Evolutionary conservation across 2,797 vertebrate genomes (phyloP).

Genomic region (Merluccius polli): DNA sequence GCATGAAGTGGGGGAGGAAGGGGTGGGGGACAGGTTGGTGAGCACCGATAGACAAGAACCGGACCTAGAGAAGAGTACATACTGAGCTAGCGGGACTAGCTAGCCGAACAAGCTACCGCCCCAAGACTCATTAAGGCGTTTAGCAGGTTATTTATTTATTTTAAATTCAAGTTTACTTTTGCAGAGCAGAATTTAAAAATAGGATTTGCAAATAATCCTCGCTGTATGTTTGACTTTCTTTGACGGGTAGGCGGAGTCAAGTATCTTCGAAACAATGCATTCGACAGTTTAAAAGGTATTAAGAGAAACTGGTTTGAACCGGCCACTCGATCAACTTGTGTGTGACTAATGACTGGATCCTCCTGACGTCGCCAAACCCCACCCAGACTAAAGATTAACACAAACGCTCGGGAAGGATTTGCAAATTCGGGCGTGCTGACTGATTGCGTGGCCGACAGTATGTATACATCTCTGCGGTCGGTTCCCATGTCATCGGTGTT

Average conservation of each 20-base stretch:
- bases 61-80: background rate
- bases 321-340: background rate
- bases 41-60: background rate
- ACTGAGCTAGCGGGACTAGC: background rate
- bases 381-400: background rate
- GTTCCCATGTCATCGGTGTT: slow-evolving; percentile 28
- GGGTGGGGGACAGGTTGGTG: slow-evolving; percentile 7
- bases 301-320: background rate
- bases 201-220: background rate
- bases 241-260: background rate
- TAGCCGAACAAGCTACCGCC: background rate
- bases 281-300: too few relatives aligned
- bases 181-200: background rate
- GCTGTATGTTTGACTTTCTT: background rate
- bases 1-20: slow-evolving; percentile 46
- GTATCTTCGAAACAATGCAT: background rate
- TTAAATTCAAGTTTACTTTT: too few relatives aligned
- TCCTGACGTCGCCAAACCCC: background rate
- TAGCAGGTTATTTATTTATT: too few relatives aligned
- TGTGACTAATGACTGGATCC: background rate
- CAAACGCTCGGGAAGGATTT: background rate
- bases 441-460: slow-evolving; percentile 10
- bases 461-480: slow-evolving; percentile 23
- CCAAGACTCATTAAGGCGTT: too few relatives aligned
- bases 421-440: background rate